Base-by-base conservation (phyloP, 2,797 vertebrate species). In the Melanotaenia trifasciata region DNA sequence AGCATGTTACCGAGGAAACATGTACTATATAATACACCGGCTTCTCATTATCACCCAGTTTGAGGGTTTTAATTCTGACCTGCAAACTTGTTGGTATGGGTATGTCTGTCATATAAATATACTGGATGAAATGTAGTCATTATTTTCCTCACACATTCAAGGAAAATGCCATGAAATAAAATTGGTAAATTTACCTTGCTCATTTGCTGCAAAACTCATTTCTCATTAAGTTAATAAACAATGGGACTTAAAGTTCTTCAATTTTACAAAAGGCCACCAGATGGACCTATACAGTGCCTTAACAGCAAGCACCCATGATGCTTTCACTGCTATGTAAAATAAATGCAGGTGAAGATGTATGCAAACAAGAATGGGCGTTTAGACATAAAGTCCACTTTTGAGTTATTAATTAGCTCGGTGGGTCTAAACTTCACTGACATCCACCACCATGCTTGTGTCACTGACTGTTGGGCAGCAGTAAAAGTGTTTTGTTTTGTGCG, bases 251-350 rank as follows among this genome's bases (percentile, higher is more conserved):
- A 12, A 1, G 30, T 11, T 12, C 12, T 54, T 40, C 47, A 74
- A 32, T 87, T 77, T 72, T 11, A 0, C 10, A 38, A 14, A 12
- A 73, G 75, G 40, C 88, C 90, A 87, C 63, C 80, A 91, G 89
- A 61, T 90, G 89, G 87, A 77, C 59, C 86, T 78, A 53, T 79
- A 5, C 63, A 11, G 63, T 70, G 54, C 7, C 0, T 13, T 32
- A 16, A 13, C 35, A 16, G n/a, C 4, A 26, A 13, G 20, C 56
- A 45, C 60, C 56, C 13, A 20, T 68, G 58, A 70, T 43, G 67
- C 58, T 59, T 72, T 74, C 62, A 58, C 43, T 35, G 63, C 8
- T 11, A 5, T 10, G 63, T 63, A 72, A 79, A 73, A 78, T 74
- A 13, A 72, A 80, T 70, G 22, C 12, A 22, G 3, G 51, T 13